Conservation (phyloP, 2,888 invertebrate genomes). For the Ectemnius lituratus region DNA sequence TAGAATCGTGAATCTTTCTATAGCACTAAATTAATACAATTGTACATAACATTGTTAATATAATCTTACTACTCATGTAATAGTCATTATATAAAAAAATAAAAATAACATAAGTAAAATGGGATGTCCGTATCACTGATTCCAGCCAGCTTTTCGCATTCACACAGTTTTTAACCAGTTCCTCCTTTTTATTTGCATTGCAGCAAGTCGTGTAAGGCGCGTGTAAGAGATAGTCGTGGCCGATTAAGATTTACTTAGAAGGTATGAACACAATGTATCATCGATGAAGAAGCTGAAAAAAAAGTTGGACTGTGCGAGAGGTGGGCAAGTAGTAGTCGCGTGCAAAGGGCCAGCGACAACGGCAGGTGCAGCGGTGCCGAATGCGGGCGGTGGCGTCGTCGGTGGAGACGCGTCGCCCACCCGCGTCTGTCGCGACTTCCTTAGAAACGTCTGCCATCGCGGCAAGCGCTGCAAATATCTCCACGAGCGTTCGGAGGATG, state of each 20-base stretch:
- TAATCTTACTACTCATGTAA: slow-evolving; percentile 73
- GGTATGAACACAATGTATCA: slow-evolving; percentile 47
- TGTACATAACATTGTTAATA: slow-evolving; percentile 75
- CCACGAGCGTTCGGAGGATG: slow-evolving; percentile 77
- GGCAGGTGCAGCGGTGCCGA: slow-evolving; percentile 62
- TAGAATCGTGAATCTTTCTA: slow-evolving; percentile 52
- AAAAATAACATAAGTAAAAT: slow-evolving; percentile 70
- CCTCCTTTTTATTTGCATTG: slow-evolving; percentile 27
- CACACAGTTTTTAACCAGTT: no score
- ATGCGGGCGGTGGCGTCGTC: slow-evolving; percentile 11
- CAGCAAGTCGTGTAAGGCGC: slow-evolving; percentile 30
- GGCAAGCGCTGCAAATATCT: slow-evolving; percentile 80
- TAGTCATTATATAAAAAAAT: slow-evolving; percentile 72
- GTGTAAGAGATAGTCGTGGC: slow-evolving; percentile 21
- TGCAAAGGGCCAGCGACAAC: slow-evolving; percentile 12
- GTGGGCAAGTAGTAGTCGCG: slow-evolving; percentile 22
- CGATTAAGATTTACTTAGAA: slow-evolving; percentile 35
- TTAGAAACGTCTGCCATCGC: slow-evolving; percentile 81
- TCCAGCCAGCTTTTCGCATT: no score
- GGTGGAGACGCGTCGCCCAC: slow-evolving; percentile 65
- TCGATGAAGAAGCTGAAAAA: slow-evolving; percentile 66
- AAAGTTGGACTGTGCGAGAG: slow-evolving; percentile 44
- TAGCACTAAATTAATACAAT: slow-evolving; percentile 54
- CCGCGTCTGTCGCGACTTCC: slow-evolving; percentile 80
- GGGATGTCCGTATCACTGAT: no score